Percentiles rank a stretch among this genome's conserved stretches.
phyloP scores from a whole-genome alignment of 2,113 vertebrate genomes.

The Gymnorhina tibicen region DNA sequence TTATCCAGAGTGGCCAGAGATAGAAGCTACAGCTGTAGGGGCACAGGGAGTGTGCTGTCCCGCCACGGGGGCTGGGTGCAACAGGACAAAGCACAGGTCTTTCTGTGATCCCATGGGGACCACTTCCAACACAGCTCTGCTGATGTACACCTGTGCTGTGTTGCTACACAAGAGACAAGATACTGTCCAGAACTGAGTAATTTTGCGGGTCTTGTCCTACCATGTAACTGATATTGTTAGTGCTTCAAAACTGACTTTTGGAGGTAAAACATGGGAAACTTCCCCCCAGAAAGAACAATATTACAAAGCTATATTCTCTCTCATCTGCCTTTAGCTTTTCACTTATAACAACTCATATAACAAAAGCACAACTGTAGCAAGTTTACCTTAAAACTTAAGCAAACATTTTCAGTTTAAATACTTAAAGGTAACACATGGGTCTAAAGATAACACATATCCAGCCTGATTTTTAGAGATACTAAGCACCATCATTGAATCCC shows the following conservation, averaged over 20 bases:
- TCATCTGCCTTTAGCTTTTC: not conserved
- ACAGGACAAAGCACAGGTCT: not conserved
- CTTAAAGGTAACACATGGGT: rapidly evolving
- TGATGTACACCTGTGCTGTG: not conserved
- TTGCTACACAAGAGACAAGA: not conserved
- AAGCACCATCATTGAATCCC: not conserved
- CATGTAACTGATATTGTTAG: not conserved
- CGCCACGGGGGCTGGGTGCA: rapidly evolving
- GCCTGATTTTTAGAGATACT: not conserved
- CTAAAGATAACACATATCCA: not conserved
- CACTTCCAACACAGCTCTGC: not conserved
- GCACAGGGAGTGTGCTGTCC: not conserved
- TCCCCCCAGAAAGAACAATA: not conserved
- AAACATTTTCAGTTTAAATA: not conserved
- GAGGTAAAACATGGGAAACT: not conserved
- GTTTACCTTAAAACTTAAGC: not conserved
- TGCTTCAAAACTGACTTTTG: not conserved
- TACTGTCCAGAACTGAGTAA: not conserved
- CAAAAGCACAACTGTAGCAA: not conserved
- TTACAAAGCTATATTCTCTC: not conserved
- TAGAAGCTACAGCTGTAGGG: not conserved
- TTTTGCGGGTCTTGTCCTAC: not conserved
- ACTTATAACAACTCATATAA: not conserved
- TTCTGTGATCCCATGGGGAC: rapidly evolving
- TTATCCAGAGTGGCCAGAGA: not conserved